phyloP scores from a whole-genome alignment of 2,888 invertebrate species.

The Drosophila prostipennis region DNA sequence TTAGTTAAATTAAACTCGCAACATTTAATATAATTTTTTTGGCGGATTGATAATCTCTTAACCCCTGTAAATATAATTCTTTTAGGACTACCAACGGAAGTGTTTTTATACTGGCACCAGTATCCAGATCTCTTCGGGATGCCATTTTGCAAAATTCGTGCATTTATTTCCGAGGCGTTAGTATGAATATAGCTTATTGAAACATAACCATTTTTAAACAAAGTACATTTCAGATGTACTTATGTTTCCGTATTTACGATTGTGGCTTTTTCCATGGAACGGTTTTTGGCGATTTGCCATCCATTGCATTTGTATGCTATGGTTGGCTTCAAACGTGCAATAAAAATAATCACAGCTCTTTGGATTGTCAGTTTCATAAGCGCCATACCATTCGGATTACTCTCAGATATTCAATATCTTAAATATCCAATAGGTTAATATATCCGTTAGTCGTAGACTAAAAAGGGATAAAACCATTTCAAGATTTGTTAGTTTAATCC shows the following conservation, averaged over 20 bases:
- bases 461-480: no score
- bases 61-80: constrained; percentile 43
- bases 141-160: constrained; percentile 91
- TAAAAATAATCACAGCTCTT: constrained; percentile 90
- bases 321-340: constrained; percentile 92
- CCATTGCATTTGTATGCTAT: constrained; percentile 93
- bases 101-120: constrained; percentile 94
- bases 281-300: constrained; percentile 96
- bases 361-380: constrained; percentile 91
- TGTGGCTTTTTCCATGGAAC: constrained; percentile 95
- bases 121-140: constrained; percentile 94
- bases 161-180: constrained; percentile 94
- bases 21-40: neutral
- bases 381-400: constrained; percentile 91
- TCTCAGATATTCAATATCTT: constrained; percentile 90
- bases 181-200: constrained; percentile 79
- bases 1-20: constrained; percentile 51
- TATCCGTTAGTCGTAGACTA: no score
- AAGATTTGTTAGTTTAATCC: no score
- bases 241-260: constrained; percentile 96
- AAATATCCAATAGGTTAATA: constrained; percentile 88
- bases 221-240: constrained; percentile 87
- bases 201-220: neutral
- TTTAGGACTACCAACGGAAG: constrained; percentile 93
- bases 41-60: no score